Evolutionary conservation across 2,888 invertebrate genomes (phyloP), one percentile per base, ranked within the genome.

Genomic region (Drosophila sordidula): DNA sequence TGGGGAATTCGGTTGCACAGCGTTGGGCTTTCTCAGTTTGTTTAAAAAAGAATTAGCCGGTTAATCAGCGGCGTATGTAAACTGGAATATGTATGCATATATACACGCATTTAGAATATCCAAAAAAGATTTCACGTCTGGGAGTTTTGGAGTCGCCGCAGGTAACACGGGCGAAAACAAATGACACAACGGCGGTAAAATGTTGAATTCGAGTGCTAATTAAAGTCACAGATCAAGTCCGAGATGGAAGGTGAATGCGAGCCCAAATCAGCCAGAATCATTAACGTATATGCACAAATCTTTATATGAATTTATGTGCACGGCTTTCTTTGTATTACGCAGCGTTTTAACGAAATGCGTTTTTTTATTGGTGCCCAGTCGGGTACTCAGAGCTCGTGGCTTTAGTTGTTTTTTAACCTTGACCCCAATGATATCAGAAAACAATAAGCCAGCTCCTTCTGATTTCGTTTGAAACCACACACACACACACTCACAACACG

Each of bases 321-420:
- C 71, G 85, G 80, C 85, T 81, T 83, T 87, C 83, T 87, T 83
- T 77, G 79, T 79, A 85, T 85, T 82, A 78, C 87, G 80, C 80
- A 78, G 70, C 75, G 41, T 14, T 45, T 70, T 57, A 39, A 36
- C 51, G 44, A 68, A 58, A 66, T 77, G 62, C 34, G 42, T 58
- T 51, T 70, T 65, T 67, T 63, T 78, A 65, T 70, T 63, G 69
- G 29, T 75, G 26, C 44, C 39, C 14, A 56, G 45, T 54, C 73
- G 22, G 42, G 73, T 51, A 26, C 52, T 61, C 59, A 51, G 56
- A 46, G 5, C 32, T 50, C 41, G 50, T 50, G 68, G 74, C 55
- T 68, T 38, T 38, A 9, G 29, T 9, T 29, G 12, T 3, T 11
- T 8, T 36, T 29, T 29, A 3, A 62, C 87, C 83, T 81, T 83